phyloP scores from a whole-genome alignment of 1,140 invertebrate genomes.

The Trichoplusia ni region DNA sequence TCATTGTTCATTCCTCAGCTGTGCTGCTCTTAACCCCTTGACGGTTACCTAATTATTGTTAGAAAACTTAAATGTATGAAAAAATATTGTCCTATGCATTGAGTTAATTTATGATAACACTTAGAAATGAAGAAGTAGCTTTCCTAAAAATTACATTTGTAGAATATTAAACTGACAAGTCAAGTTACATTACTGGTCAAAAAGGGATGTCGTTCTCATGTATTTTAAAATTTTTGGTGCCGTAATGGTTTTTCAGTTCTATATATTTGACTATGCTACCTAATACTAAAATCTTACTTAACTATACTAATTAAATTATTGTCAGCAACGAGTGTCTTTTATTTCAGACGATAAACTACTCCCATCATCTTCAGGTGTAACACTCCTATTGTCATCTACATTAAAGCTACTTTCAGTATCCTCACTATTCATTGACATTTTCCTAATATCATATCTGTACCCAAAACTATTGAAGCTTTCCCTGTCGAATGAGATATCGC shows the following conservation, averaged over 20 bases:
- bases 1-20: too few species aligned
- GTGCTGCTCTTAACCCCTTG: too few species aligned
- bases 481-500: constrained; percentile 23
- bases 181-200: too few species aligned
- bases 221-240: too few species aligned
- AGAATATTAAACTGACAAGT: too few species aligned
- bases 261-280: neutral
- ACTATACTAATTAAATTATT: neutral
- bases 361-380: neutral
- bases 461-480: constrained; percentile 6
- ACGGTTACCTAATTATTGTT: too few species aligned
- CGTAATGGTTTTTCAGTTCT: neutral
- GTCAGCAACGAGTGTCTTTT: constrained; percentile 49
- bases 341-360: constrained; percentile 42
- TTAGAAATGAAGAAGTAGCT: too few species aligned
- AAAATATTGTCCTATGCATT: too few species aligned
- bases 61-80: too few species aligned
- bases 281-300: neutral
- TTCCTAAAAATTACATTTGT: too few species aligned
- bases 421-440: neutral
- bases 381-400: neutral
- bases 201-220: too few species aligned
- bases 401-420: constrained; percentile 7
- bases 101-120: too few species aligned
- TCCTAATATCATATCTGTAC: constrained; percentile 29